Conservation (phyloP, 1,140 invertebrate species). For the Matsumurasca onukii region DNA sequence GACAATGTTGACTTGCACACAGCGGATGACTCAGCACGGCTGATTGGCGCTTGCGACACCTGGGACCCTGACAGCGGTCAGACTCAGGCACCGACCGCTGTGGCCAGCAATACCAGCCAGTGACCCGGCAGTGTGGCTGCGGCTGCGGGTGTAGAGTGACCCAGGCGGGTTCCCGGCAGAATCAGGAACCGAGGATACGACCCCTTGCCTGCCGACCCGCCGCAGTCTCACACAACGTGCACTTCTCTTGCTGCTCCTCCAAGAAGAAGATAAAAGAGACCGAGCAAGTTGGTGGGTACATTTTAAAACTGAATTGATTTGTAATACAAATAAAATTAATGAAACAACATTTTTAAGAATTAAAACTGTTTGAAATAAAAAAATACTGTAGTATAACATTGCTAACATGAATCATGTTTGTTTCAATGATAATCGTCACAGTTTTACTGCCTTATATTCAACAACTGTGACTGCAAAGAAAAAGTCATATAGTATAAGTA, state of each 20-base stretch:
- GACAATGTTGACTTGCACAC: too few relatives aligned
- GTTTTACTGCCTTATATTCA: too few relatives aligned
- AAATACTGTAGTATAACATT: too few relatives aligned
- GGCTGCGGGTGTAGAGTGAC: not conserved
- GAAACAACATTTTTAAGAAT: too few relatives aligned
- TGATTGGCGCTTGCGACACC: not conserved
- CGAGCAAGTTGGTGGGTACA: not conserved
- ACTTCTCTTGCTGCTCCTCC: not conserved
- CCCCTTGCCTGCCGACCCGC: constrained; percentile 8
- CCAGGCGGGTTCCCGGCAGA: not conserved
- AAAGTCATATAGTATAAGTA: too few relatives aligned
- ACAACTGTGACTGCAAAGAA: too few relatives aligned
- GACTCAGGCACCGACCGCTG: not conserved
- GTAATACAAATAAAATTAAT: too few relatives aligned
- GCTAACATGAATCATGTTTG: too few relatives aligned
- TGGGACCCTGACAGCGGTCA: not conserved
- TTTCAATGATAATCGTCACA: too few relatives aligned
- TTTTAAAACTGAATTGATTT: not conserved
- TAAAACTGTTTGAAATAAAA: too few relatives aligned
- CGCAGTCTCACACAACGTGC: constrained; percentile 1
- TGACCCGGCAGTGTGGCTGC: too few relatives aligned
- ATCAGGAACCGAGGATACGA: not conserved
- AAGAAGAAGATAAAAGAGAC: not conserved
- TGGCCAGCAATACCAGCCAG: not conserved
- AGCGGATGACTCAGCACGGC: constrained; percentile 10